Conservation (phyloP, 2,113 vertebrate species). For the Peucedramus taeniatus region DNA sequence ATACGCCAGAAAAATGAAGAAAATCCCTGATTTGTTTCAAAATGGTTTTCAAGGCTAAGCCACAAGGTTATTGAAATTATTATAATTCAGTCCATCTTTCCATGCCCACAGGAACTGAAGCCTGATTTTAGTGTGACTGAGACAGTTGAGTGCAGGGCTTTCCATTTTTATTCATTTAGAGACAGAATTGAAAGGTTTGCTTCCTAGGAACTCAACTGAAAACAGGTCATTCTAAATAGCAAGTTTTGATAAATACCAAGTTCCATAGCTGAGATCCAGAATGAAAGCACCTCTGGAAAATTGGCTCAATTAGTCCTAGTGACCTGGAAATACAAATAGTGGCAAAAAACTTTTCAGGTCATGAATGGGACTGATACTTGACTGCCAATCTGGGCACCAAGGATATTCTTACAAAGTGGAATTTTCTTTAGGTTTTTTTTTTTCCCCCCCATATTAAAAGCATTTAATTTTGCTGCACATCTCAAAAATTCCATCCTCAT, state of each 20-base stretch:
- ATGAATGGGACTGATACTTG: background rate
- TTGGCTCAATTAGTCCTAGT: background rate
- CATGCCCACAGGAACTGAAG: background rate
- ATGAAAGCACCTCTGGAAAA: background rate
- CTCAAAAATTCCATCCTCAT: background rate
- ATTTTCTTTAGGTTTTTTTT: background rate
- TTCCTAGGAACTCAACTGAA: background rate
- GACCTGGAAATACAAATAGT: background rate
- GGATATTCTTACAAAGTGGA: background rate
- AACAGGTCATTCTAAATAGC: background rate
- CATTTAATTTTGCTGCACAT: background rate
- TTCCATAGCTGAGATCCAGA: background rate
- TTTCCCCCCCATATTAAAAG: background rate
- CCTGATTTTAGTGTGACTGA: background rate
- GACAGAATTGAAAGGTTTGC: background rate
- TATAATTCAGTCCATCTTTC: background rate
- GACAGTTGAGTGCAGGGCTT: background rate
- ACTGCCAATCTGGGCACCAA: background rate
- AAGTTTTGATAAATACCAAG: background rate
- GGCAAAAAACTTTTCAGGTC: background rate
- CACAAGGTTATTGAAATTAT: background rate
- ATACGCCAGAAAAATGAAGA: background rate
- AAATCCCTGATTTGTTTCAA: background rate
- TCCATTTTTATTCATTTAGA: background rate
- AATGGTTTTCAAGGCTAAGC: background rate